phyloP scores from a whole-genome alignment of 2,797 vertebrate genomes.

The Crenuchus spilurus region DNA sequence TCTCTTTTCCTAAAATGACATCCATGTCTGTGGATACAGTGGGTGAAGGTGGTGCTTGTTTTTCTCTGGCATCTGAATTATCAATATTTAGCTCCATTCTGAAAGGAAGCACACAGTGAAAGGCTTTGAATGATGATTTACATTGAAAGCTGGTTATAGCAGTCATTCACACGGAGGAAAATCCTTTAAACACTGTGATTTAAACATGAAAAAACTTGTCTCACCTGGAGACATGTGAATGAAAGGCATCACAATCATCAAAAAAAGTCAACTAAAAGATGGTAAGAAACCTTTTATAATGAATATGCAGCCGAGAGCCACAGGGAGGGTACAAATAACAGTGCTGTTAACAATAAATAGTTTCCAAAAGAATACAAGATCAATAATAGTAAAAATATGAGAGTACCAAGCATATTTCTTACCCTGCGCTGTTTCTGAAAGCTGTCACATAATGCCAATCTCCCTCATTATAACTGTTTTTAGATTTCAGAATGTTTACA shows the following conservation, averaged over 20 bases:
- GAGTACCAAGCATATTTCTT: background rate
- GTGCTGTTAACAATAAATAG: too few species aligned
- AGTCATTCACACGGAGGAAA: too few species aligned
- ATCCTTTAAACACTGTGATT: background rate
- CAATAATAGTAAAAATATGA: too few species aligned
- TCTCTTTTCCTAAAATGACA: slow-evolving; percentile 33
- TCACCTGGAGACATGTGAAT: too few species aligned
- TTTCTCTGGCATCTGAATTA: slow-evolving; percentile 49
- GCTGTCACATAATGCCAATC: slow-evolving; percentile 71
- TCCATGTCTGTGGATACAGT: background rate
- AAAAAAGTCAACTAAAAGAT: too few species aligned
- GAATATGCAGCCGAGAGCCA: too few species aligned
- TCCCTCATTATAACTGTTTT: slow-evolving; percentile 63
- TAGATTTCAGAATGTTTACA: slow-evolving; percentile 57
- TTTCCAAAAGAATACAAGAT: too few species aligned
- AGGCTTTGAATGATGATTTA: background rate
- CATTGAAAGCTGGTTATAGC: background rate
- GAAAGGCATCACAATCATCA: too few species aligned
- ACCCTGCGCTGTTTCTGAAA: slow-evolving; percentile 53
- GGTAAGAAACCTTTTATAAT: too few species aligned
- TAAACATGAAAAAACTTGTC: too few species aligned
- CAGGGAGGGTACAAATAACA: too few species aligned
- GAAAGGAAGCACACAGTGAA: slow-evolving; percentile 10
- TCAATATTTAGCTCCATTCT: slow-evolving; percentile 68
- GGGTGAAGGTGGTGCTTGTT: background rate